Conservation (phyloP, 2,113 vertebrate species). For the Trichechus manatus region DNA sequence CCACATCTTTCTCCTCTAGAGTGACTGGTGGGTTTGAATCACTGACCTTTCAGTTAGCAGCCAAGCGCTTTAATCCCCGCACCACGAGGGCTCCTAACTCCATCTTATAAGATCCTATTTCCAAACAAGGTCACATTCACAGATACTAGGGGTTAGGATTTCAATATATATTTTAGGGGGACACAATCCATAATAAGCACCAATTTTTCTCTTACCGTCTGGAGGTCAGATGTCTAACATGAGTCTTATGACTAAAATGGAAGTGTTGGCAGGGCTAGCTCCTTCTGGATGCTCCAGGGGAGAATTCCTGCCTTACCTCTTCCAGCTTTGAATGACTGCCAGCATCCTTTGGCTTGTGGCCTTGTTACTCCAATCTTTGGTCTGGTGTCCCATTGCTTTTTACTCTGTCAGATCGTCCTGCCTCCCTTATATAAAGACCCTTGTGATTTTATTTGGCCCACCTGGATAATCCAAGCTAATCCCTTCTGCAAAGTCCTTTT, state of each 20-base stretch:
- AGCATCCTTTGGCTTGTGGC: accelerated
- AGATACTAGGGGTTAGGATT: background rate
- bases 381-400: background rate
- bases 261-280: background rate
- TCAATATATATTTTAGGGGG: background rate
- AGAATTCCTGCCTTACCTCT: background rate
- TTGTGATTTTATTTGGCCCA: too few species aligned
- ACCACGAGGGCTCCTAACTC: background rate
- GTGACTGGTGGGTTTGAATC: too few species aligned
- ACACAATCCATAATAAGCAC: background rate
- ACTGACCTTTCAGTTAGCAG: too few species aligned
- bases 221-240: background rate
- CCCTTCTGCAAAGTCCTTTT: background rate
- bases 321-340: too few species aligned
- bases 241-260: background rate
- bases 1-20: too few species aligned
- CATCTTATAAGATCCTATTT: background rate
- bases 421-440: background rate
- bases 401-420: background rate
- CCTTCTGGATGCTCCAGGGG: accelerated
- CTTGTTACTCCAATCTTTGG: background rate
- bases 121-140: background rate
- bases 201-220: background rate
- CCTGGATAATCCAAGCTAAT: too few species aligned
- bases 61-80: too few species aligned